Evolutionary conservation across 1,140 invertebrate genomes (phyloP).

Genomic region (Drosophila virilis): DNA sequence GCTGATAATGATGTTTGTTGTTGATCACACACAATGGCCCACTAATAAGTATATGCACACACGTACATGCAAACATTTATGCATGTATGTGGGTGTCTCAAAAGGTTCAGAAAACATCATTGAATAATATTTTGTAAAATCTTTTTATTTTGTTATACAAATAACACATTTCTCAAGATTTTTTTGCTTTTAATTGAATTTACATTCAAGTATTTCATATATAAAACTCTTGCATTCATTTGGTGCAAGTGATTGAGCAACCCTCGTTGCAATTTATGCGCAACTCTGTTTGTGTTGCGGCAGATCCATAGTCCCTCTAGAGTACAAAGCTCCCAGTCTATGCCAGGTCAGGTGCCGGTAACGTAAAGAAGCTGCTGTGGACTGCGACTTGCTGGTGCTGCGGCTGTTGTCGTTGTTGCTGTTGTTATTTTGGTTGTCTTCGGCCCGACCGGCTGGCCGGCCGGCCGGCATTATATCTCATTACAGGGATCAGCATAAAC

Average conservation of each 20-base stretch:
- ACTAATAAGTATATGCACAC: constrained; percentile 30
- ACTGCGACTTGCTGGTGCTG: background rate
- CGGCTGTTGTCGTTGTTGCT: constrained; percentile 22
- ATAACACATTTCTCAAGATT: too few relatives aligned
- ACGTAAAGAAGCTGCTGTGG: constrained; percentile 26
- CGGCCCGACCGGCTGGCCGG: constrained; percentile 57
- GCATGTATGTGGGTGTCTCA: background rate
- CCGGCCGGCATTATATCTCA: constrained; percentile 83
- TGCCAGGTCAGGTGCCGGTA: constrained; percentile 49
- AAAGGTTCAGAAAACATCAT: background rate
- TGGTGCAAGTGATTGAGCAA: background rate
- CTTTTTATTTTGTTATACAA: too few relatives aligned
- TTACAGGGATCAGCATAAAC: constrained; percentile 83
- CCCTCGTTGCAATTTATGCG: constrained; percentile 23
- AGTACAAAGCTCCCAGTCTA: constrained; percentile 38
- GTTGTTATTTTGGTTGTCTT: constrained; percentile 39
- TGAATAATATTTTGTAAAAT: too few relatives aligned
- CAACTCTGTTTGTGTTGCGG: constrained; percentile 24
- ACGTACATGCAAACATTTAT: constrained; percentile 7
- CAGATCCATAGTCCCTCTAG: constrained; percentile 15
- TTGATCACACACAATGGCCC: constrained; percentile 52
- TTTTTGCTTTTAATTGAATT: background rate
- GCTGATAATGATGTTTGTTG: constrained; percentile 67
- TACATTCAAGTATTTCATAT: background rate
- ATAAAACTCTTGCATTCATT: background rate